phyloP scores from a whole-genome alignment of 37 sponge, comb jelly and placozoan species.

The Spongilla lacustris region DNA sequence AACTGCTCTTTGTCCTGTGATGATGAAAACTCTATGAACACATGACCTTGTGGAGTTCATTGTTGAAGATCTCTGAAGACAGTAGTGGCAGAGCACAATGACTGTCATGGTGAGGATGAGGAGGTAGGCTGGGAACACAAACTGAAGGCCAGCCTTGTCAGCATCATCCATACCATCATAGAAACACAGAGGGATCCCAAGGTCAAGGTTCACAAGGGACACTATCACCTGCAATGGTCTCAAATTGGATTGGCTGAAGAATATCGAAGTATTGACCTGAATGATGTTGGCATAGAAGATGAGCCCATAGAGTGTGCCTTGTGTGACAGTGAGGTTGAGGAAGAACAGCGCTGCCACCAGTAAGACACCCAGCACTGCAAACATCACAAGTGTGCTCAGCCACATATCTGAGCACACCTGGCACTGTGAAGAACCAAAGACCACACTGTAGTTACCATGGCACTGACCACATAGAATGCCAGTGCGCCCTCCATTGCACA shows the following conservation, averaged over 20 bases:
- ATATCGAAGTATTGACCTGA: conserved; percentile 23
- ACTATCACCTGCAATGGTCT: conserved; percentile 28
- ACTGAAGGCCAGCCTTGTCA: conserved; percentile 44
- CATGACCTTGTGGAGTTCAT: no score
- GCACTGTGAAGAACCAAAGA: conserved; percentile 53
- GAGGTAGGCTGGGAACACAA: conserved; percentile 65
- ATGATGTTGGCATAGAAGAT: conserved; percentile 70
- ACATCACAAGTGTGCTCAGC: conserved; percentile 31
- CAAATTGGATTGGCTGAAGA: neutral
- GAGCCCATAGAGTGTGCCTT: conserved; percentile 55
- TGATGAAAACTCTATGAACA: neutral
- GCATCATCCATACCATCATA: conserved; percentile 66
- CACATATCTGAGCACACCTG: conserved; percentile 38
- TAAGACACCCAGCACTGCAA: conserved; percentile 28
- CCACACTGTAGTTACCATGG: conserved; percentile 32
- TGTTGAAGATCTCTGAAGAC: neutral
- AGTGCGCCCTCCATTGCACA: conserved; percentile 28
- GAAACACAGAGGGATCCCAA: conserved; percentile 65
- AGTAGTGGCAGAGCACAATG: conserved; percentile 21
- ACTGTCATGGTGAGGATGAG: conserved; percentile 26
- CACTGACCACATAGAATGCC: conserved; percentile 69
- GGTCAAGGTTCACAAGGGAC: conserved; percentile 54
- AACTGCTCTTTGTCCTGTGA: neutral
- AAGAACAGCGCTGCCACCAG: conserved; percentile 42
- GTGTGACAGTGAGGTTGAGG: conserved; percentile 41